phyloP scores from a whole-genome alignment of 2,888 invertebrate genomes.

The Miltochrista miniata region DNA sequence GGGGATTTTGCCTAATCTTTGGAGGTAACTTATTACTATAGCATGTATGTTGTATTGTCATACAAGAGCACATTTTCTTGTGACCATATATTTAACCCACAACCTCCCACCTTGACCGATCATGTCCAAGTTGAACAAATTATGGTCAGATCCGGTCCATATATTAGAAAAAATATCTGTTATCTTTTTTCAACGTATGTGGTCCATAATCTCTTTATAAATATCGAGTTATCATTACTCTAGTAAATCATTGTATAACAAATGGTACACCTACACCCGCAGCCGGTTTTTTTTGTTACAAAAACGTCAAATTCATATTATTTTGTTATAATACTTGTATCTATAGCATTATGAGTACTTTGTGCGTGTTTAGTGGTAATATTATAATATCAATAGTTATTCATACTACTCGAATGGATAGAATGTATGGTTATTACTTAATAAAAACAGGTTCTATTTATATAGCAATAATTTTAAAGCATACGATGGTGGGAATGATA shows the following conservation, averaged over 20 bases:
- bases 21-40: no score
- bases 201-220: constrained; percentile 46
- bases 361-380: constrained; percentile 35
- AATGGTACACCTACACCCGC: constrained; percentile 29
- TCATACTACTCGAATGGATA: constrained; percentile 24
- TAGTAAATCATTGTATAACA: constrained; percentile 37
- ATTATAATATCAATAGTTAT: constrained; percentile 19
- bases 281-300: constrained; percentile 27
- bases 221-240: constrained; percentile 39
- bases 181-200: constrained; percentile 42
- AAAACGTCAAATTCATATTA: constrained; percentile 60
- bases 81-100: constrained; percentile 35
- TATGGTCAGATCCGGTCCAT: constrained; percentile 31
- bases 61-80: not conserved
- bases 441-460: constrained; percentile 8
- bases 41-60: no score
- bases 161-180: constrained; percentile 22
- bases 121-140: constrained; percentile 31
- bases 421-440: constrained; percentile 33
- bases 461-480: no score
- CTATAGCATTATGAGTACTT: constrained; percentile 33
- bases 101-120: constrained; percentile 31
- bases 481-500: no score
- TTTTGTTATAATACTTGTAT: constrained; percentile 64
- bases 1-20: no score